Evolutionary conservation across 2,113 vertebrate genomes (phyloP).

Genomic region (Neodontobutis hainanensis): DNA sequence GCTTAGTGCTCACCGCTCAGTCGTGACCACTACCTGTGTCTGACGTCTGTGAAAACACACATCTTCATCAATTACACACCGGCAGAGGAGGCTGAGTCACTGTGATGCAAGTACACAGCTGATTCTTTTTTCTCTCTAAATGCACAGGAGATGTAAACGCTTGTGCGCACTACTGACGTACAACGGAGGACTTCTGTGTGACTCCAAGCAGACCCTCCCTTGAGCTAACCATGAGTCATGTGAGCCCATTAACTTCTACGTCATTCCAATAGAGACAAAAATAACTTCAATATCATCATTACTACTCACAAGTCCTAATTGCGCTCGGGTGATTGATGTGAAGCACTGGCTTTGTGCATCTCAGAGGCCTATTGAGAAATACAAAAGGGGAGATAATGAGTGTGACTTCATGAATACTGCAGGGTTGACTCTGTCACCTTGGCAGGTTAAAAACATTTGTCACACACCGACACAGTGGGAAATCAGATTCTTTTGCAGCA

Average conservation of each 20-base stretch:
- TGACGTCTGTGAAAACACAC: constrained; percentile 35
- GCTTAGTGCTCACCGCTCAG: constrained; percentile 20
- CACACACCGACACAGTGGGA: constrained; percentile 13
- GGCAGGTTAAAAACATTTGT: constrained; percentile 47
- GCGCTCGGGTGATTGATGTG: constrained; percentile 13
- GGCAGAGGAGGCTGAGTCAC: constrained; percentile 56
- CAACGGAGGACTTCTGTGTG: constrained; percentile 10
- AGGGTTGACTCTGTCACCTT: constrained; percentile 37
- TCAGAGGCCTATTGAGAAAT: not conserved
- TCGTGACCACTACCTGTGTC: constrained; percentile 54
- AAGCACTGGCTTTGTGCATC: not conserved
- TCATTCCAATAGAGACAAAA: constrained; percentile 42
- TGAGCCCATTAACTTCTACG: constrained; percentile 33
- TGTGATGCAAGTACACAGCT: constrained; percentile 20
- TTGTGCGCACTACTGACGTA: constrained; percentile 34
- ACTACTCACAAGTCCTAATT: constrained; percentile 19
- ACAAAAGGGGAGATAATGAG: constrained; percentile 35
- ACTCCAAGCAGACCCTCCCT: constrained; percentile 19
- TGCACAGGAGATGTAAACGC: constrained; percentile 17
- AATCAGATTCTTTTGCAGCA: constrained; percentile 30
- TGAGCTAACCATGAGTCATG: constrained; percentile 53
- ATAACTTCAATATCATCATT: constrained; percentile 30
- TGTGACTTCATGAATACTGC: constrained; percentile 26
- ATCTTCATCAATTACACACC: constrained; percentile 23
- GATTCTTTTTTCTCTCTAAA: not conserved